phyloP scores from a whole-genome alignment of 2,113 vertebrate species.

The Otus sunia region DNA sequence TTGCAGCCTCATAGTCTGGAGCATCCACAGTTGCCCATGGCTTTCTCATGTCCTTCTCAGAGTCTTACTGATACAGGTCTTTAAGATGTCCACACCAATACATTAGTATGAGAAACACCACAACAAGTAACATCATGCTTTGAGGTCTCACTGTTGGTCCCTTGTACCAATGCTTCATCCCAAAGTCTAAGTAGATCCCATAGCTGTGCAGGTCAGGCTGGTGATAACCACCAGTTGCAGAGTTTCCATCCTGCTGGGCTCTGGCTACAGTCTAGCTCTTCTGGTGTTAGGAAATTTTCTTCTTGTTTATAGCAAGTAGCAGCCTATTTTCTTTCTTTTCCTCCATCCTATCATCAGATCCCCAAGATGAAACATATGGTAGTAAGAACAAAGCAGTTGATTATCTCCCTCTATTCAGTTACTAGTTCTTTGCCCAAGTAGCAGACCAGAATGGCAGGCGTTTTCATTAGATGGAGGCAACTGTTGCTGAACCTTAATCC shows the following conservation, averaged over 20 bases:
- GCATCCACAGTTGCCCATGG: background rate
- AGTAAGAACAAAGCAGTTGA: background rate
- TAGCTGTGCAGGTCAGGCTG: background rate
- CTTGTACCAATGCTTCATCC: background rate
- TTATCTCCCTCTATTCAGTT: background rate
- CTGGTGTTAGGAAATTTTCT: constrained; percentile 46
- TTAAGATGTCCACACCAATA: background rate
- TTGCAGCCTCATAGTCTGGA: background rate
- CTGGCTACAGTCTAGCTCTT: background rate
- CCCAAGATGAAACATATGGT: background rate
- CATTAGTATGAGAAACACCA: background rate
- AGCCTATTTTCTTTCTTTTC: background rate
- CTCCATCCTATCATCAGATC: background rate
- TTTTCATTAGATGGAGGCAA: background rate
- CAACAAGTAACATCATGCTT: background rate
- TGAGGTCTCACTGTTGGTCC: background rate
- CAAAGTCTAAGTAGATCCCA: background rate
- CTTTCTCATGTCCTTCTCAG: background rate
- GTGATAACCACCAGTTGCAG: background rate
- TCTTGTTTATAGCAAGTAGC: constrained; percentile 4
- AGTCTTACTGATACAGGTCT: background rate
- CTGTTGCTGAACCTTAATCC: background rate
- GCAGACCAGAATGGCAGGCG: background rate
- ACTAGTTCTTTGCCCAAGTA: background rate
- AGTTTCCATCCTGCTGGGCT: background rate